Percentiles rank a stretch among this genome's conserved stretches.
phyloP scores from a whole-genome alignment of 2,797 vertebrate species.

The Myotis planiceps region DNA sequence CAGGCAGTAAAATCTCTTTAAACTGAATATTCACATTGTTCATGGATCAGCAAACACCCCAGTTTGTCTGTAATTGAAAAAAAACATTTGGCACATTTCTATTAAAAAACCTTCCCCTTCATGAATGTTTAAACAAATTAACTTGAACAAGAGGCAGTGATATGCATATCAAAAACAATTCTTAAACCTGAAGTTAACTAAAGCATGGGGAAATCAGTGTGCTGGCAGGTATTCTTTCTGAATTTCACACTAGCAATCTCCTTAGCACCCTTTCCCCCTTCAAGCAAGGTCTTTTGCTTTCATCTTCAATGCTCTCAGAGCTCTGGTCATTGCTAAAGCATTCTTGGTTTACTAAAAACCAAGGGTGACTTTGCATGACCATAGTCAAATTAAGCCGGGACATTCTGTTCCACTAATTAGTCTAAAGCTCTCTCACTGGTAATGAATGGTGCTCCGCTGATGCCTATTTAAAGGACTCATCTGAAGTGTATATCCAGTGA shows the following conservation, averaged over 20 bases:
- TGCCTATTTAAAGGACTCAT: background rate
- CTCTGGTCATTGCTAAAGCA: background rate
- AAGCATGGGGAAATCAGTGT: constrained; percentile 39
- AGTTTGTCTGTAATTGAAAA: constrained; percentile 72
- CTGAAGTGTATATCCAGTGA: background rate
- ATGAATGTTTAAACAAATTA: constrained; percentile 81
- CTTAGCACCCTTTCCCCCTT: background rate
- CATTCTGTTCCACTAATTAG: background rate
- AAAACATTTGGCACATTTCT: constrained; percentile 70
- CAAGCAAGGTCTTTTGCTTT: constrained; percentile 4
- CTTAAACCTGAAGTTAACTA: constrained; percentile 73
- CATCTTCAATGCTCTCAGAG: background rate
- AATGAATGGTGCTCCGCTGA: background rate
- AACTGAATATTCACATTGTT: constrained; percentile 64
- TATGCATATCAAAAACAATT: constrained; percentile 73
- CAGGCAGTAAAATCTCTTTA: constrained; percentile 36
- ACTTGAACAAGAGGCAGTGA: constrained; percentile 68
- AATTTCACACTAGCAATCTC: constrained; percentile 62
- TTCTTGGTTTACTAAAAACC: constrained; percentile 15
- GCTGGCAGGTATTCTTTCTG: constrained; percentile 42
- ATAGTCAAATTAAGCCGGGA: background rate
- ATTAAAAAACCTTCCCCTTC: constrained; percentile 68
- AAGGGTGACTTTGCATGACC: background rate
- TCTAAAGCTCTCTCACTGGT: background rate
- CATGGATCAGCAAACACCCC: constrained; percentile 57